Percentiles rank a stretch among this genome's conserved stretches.
Evolutionary conservation across 2,888 invertebrate genomes (phyloP).

Genomic region (Oligia fasciuncula): DNA sequence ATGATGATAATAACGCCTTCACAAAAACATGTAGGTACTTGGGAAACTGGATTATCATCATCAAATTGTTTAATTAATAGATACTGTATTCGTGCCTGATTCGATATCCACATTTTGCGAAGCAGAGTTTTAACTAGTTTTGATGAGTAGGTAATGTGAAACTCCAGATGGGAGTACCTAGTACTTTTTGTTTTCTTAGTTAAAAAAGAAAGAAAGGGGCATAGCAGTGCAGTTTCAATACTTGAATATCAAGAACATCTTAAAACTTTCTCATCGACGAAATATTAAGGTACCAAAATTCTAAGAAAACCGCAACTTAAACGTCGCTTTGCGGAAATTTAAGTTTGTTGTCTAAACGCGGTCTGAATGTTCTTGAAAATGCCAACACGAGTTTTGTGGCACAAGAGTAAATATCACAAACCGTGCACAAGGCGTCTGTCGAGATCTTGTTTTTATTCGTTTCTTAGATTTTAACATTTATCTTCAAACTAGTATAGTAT

Average conservation of each 20-base stretch:
- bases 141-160: background rate
- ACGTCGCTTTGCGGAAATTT: conserved; percentile 17
- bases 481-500: background rate
- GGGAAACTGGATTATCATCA: conserved; percentile 31
- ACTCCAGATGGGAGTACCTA: background rate
- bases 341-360: conserved; percentile 11
- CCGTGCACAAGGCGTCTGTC: background rate
- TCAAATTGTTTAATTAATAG: conserved; percentile 20
- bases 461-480: background rate
- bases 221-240: background rate
- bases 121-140: background rate
- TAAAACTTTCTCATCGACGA: conserved; percentile 1
- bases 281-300: background rate
- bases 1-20: conserved; percentile 34
- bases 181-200: background rate
- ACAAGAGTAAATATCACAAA: conserved; percentile 1
- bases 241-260: background rate
- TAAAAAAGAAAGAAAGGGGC: background rate
- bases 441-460: conserved; percentile 10
- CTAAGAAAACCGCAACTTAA: conserved; percentile 13
- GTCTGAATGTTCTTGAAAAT: conserved; percentile 31
- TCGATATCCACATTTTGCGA: background rate
- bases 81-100: background rate
- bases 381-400: conserved; percentile 13
- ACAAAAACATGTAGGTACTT: conserved; percentile 15